Evolutionary conservation across 2,113 vertebrate genomes (phyloP).

Genomic region (Herpetotheres cachinnans): DNA sequence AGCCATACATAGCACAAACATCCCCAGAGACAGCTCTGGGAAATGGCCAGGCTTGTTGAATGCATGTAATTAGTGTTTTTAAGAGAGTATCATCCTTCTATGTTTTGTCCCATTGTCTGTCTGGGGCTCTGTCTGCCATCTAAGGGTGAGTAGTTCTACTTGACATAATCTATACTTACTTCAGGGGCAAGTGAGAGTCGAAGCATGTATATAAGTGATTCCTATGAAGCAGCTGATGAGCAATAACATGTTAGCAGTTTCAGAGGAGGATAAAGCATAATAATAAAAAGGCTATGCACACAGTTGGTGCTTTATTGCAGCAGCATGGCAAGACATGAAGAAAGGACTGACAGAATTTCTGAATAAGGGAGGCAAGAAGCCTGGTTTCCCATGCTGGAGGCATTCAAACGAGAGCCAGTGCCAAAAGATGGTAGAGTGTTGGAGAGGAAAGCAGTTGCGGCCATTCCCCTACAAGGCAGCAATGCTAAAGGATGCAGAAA

Average conservation of each 20-base stretch:
- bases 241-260: not conserved
- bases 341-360: not conserved
- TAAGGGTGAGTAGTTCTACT: not conserved
- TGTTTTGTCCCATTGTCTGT: not conserved
- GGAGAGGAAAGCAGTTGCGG: not conserved
- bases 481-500: not conserved
- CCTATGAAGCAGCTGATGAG: not conserved
- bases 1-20: not conserved
- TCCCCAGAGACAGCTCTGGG: not conserved
- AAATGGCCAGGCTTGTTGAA: constrained; percentile 15
- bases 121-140: not conserved
- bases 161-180: not conserved
- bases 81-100: not conserved
- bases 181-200: not conserved
- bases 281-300: not conserved
- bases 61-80: not conserved
- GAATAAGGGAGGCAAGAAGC: not conserved
- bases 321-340: not conserved
- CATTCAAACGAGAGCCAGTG: not conserved
- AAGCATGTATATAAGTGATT: not conserved
- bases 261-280: not conserved
- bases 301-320: not conserved
- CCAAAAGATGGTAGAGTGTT: not conserved
- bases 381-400: not conserved
- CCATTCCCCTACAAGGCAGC: not conserved